Evolutionary conservation across 2,888 invertebrate species (phyloP), one percentile per base, ranked within the genome.

Genomic region (Dusona sp.): DNA sequence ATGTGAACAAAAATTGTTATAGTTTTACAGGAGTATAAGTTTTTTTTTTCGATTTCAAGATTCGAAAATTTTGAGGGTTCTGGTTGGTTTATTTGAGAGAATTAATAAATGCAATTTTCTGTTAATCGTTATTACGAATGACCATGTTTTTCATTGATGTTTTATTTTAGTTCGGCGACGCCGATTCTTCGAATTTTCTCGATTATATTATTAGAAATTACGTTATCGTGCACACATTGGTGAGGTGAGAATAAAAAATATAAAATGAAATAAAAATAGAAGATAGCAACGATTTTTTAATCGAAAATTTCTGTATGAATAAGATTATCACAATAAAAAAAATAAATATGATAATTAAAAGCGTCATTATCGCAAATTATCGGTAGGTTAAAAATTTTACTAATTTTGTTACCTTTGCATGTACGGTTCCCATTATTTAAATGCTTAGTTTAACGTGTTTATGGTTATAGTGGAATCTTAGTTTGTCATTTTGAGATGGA

Each of bases 361-460:
- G 22, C 22, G 38, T 67, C 78, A 25, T 38, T 33, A 70, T 16
- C 6, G 6, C 48, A 61, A 81, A 70, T 45, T 19, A 65, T 51
- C 70, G 29, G 48, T 64, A 90, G 89, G 89, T 90, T 90, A 89
- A 87, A 68, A 83, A 83, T 79, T 86, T 75, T 51, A 77, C 90
- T 22, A 25, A 79, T 70, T 65, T 67, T 90, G n/a, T 48, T 93
- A 95, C 95, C 94, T 95, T 95, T 3, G 95, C 95, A 87, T 95
- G 94, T 79, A 95, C 95, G 80, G 94, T 94, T 51, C 95, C 95
- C 95, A 95, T 95, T 89, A 87, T 90, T 73, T 42, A 51, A 68
- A 84, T 88, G 65, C 64, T 83, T 45, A 42, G 78, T 87, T 79
- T 88, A 38, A 54, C 36, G 51, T 75, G n/a, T 54, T 74, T 86